Evolutionary conservation across 2,113 vertebrate species (phyloP), one percentile per base, ranked within the genome.

Genomic region (Nesoenas mayeri): DNA sequence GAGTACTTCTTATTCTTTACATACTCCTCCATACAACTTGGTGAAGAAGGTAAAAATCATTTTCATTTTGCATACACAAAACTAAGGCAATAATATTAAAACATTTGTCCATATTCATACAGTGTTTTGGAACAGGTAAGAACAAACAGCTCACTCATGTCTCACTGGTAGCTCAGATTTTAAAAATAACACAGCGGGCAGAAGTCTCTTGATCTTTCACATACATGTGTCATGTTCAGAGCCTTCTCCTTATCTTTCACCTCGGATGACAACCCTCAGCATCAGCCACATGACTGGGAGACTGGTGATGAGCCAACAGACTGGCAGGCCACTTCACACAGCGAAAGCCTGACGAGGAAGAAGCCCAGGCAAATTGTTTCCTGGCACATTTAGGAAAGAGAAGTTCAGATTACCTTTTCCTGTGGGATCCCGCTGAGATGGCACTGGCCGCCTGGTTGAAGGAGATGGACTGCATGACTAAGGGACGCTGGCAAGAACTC

Each of bases 371-470:
- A 44, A 79, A 58, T 4, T 24, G 29, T 34, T 64, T 67, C 34
- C 57, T 42, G 48, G 47, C 58, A 82, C 28, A 62, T 28, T 50
- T 44, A 60, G 50, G 34, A 29, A 56, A 31, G 36, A 40, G n/a
- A 79, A 69, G 44, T 92, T 64, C 40, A 72, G n/a, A 10, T 87
- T 89, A 89, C 96, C 87, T 94, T 56, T 53, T 75, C 60, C n/a
- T 32, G 36, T 10, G 32, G 78, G 65, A 56, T 44, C 21, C n/a
- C 1, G 0, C 77, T 18, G 53, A 88, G 47, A 65, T 5, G 24
- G 61, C 85, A 80, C 31, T 0, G 0, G 8, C 0, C 0, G 10
- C 2, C 17, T 7, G 36, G 58, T 38, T 38, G 57, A 54, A 42
- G 72, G 38, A 42, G 44, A 12, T 1, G 21, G 67, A 5, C 26